Base-by-base conservation (phyloP, 2,888 invertebrate genomes). In the Lottia gigantea region DNA sequence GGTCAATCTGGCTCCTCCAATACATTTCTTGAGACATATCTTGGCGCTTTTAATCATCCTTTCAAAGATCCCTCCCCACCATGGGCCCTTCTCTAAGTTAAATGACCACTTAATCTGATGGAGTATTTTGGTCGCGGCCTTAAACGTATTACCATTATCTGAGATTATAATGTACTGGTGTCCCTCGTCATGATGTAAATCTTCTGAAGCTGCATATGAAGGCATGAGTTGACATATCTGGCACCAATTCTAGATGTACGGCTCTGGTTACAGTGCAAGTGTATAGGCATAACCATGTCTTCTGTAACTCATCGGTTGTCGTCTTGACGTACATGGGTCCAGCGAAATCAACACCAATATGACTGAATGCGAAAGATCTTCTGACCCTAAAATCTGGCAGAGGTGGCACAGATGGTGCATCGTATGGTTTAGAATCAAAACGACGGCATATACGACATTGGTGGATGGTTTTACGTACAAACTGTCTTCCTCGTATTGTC, bases 121-220 rank as follows among this genome's bases (percentile, higher is more conserved):
- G 2, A 31, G 31, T 31, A 31, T 31, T 31, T n/a, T n/a, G n/a
- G n/a, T n/a, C n/a, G n/a, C n/a, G n/a, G n/a, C n/a, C n/a, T n/a
- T n/a, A n/a, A n/a, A n/a, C n/a, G n/a, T n/a, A n/a, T n/a, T 55
- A 55, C 49, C 49, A 55, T 55, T 55, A 55, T 55, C 49, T 1
- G 49, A 55, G 2, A 55, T 14, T 7, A 55, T 55, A n/a, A 6
- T 8, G 14, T 14, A 11, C n/a, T 7, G 49, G 49, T 19, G 19
- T 19, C 1, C 49, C 49, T 55, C 49, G n/a, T 14, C 49, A 1
- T 55, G 49, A 55, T 7, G 49, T 14, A 55, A 55, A 55, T 14
- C 49, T 16, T 19, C 19, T 11, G 49, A 55, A 55, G 19, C 14
- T 7, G 4, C 49, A 6, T 8, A 19, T 11, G 1, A 55, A 55